A percentile compares a stretch with the other conserved stretches of the same genome.
These are phyloP conservation scores for Novumbra hubbsi DNA, from an alignment of 2,797 vertebrate species.

Conservation along the genomic window DNA sequence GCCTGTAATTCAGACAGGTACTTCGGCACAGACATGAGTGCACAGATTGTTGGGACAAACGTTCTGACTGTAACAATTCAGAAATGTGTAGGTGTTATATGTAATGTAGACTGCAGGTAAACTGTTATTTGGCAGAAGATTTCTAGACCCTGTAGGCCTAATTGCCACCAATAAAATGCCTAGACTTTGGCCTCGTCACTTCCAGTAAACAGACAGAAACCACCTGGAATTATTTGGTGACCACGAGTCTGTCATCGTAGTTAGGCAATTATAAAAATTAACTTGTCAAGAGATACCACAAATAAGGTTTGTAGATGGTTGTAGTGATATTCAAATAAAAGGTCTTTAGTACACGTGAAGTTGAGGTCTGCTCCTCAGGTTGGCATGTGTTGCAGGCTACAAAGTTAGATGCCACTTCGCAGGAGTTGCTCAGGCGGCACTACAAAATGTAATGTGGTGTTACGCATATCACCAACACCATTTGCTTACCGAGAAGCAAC, in stretches of 20 bases:
- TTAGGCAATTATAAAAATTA: too few relatives aligned
- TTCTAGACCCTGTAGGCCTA: neutral
- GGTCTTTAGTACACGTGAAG: slow-evolving; percentile 18
- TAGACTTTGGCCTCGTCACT: slow-evolving; percentile 26
- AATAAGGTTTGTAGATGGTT: too few relatives aligned
- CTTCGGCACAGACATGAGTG: neutral
- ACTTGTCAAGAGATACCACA: too few relatives aligned
- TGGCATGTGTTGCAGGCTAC: neutral
- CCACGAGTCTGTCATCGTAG: neutral
- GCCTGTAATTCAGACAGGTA: neutral
- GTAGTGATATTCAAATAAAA: slow-evolving; percentile 55
- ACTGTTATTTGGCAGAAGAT: slow-evolving; percentile 4
- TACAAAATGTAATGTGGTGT: slow-evolving; percentile 27
- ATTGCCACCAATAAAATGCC: slow-evolving; percentile 27
- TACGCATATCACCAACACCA: neutral
- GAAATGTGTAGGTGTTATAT: neutral
- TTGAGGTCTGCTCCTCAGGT: neutral
- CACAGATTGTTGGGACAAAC: neutral
- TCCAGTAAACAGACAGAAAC: slow-evolving; percentile 23
- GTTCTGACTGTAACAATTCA: neutral
- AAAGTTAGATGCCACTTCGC: slow-evolving; percentile 6
- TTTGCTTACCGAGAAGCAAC: slow-evolving; percentile 85
- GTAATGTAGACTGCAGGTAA: slow-evolving; percentile 4
- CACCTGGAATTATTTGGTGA: slow-evolving; percentile 13
- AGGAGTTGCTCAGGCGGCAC: slow-evolving; percentile 15